Percentiles rank a stretch among this genome's conserved stretches.
Evolutionary conservation across 2,797 vertebrate species (phyloP).

Genomic region (Centroberyx gerrardi): DNA sequence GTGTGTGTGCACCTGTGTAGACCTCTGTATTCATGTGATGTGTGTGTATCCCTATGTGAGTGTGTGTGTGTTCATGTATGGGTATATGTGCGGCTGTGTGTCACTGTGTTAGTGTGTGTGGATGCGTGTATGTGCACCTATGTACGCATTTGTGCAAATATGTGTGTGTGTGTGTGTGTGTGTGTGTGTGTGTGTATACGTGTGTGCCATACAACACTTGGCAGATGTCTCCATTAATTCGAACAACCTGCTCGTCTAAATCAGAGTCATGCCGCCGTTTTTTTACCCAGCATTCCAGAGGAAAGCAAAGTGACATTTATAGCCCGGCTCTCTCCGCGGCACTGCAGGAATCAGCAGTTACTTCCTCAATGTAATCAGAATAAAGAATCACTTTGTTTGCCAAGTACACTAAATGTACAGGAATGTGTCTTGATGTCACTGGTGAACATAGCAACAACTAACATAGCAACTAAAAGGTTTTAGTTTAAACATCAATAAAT

Average conservation of each 20-base stretch:
- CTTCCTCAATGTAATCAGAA: background rate
- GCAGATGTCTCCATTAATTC: conserved; percentile 2
- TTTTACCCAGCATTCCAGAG: background rate
- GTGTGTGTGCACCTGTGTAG: too few relatives aligned
- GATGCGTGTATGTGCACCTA: background rate
- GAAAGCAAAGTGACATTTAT: background rate
- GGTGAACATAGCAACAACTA: too few relatives aligned
- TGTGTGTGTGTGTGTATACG: background rate
- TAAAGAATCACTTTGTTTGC: too few relatives aligned
- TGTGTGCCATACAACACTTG: background rate
- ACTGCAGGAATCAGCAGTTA: background rate
- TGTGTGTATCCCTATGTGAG: too few relatives aligned
- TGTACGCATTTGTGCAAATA: background rate
- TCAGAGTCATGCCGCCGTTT: background rate
- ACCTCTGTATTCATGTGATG: background rate
- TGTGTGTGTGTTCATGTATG: too few relatives aligned
- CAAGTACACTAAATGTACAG: too few relatives aligned
- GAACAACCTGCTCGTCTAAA: background rate
- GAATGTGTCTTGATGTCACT: too few relatives aligned
- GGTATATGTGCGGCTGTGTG: too few relatives aligned
- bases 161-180: conserved; percentile 6
- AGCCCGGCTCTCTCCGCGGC: too few relatives aligned
- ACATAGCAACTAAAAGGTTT: too few relatives aligned
- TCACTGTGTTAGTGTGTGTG: background rate
- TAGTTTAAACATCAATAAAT: too few relatives aligned